Conservation (phyloP, 2,113 vertebrate species). For the Saguinus midas region DNA sequence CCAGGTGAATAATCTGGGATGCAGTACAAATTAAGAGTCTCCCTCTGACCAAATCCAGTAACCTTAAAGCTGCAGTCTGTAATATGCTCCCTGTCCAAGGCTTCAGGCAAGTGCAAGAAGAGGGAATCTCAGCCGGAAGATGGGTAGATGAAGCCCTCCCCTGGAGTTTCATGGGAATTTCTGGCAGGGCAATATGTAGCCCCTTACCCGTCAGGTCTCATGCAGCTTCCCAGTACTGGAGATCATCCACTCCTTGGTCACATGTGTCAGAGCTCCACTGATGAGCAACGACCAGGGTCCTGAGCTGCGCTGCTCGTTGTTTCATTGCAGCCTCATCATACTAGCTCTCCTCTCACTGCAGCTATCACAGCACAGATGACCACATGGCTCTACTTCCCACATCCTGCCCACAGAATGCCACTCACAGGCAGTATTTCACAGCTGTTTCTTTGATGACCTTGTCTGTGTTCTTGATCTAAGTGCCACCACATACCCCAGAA, state of each 20-base stretch:
- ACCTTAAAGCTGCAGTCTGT: neutral
- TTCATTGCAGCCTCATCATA: neutral
- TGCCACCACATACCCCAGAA: too few species aligned
- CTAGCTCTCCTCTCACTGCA: neutral
- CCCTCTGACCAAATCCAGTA: neutral
- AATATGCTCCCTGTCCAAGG: neutral
- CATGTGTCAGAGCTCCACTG: neutral
- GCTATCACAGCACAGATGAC: neutral
- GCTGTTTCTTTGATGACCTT: neutral
- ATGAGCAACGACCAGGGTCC: neutral
- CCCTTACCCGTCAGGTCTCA: neutral
- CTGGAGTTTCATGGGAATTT: neutral
- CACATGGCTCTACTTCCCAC: neutral
- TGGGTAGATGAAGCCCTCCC: too few species aligned
- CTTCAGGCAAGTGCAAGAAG: neutral
- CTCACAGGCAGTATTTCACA: neutral
- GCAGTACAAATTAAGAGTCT: neutral
- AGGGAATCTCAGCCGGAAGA: neutral
- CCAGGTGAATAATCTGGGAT: neutral
- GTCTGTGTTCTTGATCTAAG: neutral
- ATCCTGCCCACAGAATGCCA: neutral
- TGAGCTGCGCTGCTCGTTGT: neutral
- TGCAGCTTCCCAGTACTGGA: neutral
- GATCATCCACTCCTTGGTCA: neutral
- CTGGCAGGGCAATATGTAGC: too few species aligned